Evolutionary conservation across 2,888 invertebrate species (phyloP), one percentile per base, ranked within the genome.

Genomic region (Priocnemis perturbator): DNA sequence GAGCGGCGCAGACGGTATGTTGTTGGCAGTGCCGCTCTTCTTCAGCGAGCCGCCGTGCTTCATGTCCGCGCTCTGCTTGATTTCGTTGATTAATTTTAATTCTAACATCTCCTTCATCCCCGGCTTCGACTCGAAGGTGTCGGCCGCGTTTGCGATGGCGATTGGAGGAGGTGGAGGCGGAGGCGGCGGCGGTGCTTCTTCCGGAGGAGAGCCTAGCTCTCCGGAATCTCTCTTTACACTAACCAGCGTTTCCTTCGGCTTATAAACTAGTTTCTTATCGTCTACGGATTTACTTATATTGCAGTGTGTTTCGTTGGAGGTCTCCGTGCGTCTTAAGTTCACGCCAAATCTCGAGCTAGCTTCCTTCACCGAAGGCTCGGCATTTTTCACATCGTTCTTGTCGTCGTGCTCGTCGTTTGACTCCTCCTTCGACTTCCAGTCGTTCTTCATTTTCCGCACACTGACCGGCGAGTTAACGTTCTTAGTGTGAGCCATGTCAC

Each of bases 81-180:
- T 96, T 89, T 96, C 96, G 4, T 95, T 94, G 57, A 96, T 94
- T 26, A 95, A 89, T 86, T 95, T 95, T 59, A 95, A 89, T 85
- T 95, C 95, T 59, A 95, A 90, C 93, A 96, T 95, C 87, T 96
- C 96, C 83, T 96, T 96, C 91, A 94, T 93, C 37, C 93, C 92
- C 5, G 91, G 90, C 70, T 91, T 90, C 0, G 86, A 85, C 71
- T 90, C 91, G 55, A 87, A 85, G n/a, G 85, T 82, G 66, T 86
- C 85, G 47, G 60, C 62, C 58, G 20, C 58, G 84, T 52, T 17
- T 44, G 53, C 78, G 4, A 88, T 88, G 17, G 89, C 89, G 2
- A 89, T 82, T 1, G 89, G 89, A 60, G 90, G 90, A 58, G 87
- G 89, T 67, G 90, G 91, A 0, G 91, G 91, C 19, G 90, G 84